Conservation (phyloP, 1,140 invertebrate species). For the Drosophila persimilis region DNA sequence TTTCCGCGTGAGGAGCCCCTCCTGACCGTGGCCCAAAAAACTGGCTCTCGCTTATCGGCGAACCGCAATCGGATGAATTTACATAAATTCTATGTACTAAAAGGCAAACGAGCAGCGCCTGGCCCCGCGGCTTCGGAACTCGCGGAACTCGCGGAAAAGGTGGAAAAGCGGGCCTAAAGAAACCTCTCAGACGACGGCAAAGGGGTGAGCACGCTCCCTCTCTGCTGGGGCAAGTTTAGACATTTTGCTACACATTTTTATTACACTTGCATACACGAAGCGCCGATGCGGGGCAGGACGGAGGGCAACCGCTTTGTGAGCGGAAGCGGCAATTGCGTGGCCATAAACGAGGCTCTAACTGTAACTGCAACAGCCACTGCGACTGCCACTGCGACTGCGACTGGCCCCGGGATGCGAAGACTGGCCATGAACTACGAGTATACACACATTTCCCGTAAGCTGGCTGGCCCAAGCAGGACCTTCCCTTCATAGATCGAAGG, state of each 20-base stretch:
- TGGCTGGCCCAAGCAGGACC: too few species aligned
- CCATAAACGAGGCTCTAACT: conserved; percentile 48
- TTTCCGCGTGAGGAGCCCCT: neutral
- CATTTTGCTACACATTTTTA: conserved; percentile 62
- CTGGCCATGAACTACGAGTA: too few species aligned
- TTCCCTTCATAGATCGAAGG: too few species aligned
- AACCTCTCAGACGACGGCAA: neutral
- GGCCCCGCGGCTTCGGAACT: neutral
- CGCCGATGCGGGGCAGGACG: neutral
- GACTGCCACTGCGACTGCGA: conserved; percentile 10
- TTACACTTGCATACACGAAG: conserved; percentile 36
- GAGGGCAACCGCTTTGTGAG: conserved; percentile 28
- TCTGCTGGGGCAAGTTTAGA: conserved; percentile 53
- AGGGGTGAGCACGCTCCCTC: conserved; percentile 2
- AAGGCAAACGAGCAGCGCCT: conserved; percentile 23
- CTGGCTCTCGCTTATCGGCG: conserved; percentile 51
- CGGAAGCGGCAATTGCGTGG: conserved; percentile 53
- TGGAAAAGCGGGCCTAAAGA: conserved; percentile 8
- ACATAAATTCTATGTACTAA: conserved; percentile 64
- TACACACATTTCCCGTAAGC: too few species aligned
- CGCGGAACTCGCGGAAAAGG: conserved; percentile 3
- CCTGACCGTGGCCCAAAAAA: conserved; percentile 36
- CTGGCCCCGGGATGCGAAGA: neutral
- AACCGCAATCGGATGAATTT: conserved; percentile 66
- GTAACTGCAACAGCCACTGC: conserved; percentile 17